These are phyloP conservation scores for Champsocephalus gunnari DNA, from an alignment of 2,797 vertebrate genomes.

Conservation along the genomic window DNA sequence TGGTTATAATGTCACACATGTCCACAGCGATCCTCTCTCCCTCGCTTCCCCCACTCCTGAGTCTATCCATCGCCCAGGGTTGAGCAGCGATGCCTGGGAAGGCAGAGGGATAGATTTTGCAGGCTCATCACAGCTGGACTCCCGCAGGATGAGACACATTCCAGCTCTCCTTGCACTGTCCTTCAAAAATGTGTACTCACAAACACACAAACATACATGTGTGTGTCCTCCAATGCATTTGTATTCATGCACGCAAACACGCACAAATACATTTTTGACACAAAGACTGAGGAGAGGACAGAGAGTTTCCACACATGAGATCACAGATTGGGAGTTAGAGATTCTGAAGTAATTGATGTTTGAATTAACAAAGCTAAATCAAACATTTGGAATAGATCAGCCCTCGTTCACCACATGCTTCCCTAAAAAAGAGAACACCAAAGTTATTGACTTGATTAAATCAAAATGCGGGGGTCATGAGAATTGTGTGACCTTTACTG, in stretches of 20 bases:
- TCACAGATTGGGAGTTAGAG: not conserved
- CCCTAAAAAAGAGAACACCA: not conserved
- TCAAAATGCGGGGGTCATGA: constrained; percentile 5
- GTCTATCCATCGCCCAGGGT: constrained; percentile 51
- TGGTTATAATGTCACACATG: constrained; percentile 51
- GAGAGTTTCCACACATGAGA: constrained; percentile 17
- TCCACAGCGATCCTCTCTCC: constrained; percentile 44
- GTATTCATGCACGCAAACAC: not conserved
- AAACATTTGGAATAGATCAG: not conserved
- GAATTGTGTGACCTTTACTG: not conserved
- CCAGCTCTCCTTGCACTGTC: constrained; percentile 62
- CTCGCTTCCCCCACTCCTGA: constrained; percentile 41
- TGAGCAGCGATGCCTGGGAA: constrained; percentile 10
- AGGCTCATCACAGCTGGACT: constrained; percentile 38
- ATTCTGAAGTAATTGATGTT: constrained; percentile 10
- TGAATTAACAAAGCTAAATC: not conserved
- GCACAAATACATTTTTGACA: not conserved
- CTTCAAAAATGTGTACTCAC: constrained; percentile 48
- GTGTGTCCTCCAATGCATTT: constrained; percentile 21
- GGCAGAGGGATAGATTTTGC: too few species aligned
- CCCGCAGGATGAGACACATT: constrained; percentile 61
- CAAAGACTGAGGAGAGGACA: not conserved
- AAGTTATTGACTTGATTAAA: constrained; percentile 8
- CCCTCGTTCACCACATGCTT: not conserved
- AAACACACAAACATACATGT: constrained; percentile 21